A percentile compares a stretch with the other conserved stretches of the same genome.
Conservation (phyloP, 2,888 invertebrate genomes). For the Hydrotaea cyrtoneurina region DNA sequence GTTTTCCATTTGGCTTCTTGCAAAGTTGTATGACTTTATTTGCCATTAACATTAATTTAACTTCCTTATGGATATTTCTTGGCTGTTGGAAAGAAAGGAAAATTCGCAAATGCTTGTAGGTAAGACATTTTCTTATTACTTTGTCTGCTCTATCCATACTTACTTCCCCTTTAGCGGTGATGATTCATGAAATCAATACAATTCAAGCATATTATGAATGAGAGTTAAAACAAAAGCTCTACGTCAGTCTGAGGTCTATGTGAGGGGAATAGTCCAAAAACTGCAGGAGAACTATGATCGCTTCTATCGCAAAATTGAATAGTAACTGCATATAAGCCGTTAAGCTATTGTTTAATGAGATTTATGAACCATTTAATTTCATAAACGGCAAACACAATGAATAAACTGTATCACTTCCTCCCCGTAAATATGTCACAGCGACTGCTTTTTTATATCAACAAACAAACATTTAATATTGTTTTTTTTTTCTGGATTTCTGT, state of each 20-base stretch:
- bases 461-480: not conserved
- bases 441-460: not conserved
- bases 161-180: no score
- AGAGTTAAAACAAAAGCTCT: no score
- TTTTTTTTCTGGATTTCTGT: not conserved
- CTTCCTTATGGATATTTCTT: not conserved
- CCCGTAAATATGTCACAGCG: not conserved
- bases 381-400: not conserved
- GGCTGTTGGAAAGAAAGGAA: no score
- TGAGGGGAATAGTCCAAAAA: no score
- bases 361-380: not conserved
- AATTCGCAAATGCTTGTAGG: no score
- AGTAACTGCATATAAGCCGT: not conserved
- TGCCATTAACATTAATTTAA: not conserved
- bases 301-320: no score
- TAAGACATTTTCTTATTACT: no score
- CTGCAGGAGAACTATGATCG: no score
- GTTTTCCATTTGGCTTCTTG: not conserved
- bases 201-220: no score
- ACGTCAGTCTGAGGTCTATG: no score
- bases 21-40: not conserved
- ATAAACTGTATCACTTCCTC: not conserved
- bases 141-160: no score
- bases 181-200: no score
- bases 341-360: not conserved